A percentile compares a stretch with the other conserved stretches of the same genome.
phyloP scores from a whole-genome alignment of 2,888 invertebrate genomes.

The Drosophila falleni region DNA sequence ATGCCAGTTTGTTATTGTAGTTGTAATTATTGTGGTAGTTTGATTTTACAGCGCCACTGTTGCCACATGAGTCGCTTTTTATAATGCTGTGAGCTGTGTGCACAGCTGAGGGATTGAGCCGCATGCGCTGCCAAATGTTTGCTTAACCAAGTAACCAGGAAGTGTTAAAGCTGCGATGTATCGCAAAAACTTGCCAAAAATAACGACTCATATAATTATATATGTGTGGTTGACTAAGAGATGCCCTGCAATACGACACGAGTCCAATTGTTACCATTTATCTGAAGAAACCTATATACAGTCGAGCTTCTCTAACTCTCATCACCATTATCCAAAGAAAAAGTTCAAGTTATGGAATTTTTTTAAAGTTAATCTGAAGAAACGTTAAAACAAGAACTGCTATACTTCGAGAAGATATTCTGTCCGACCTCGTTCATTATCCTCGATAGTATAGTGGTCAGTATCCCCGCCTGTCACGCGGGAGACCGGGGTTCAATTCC shows the following conservation, averaged over 20 bases:
- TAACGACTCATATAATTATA: neutral
- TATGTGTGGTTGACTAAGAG: neutral
- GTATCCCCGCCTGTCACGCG: no score
- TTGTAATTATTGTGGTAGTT: slow-evolving; percentile 7
- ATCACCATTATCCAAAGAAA: no score
- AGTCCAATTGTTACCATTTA: neutral
- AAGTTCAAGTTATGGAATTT: no score
- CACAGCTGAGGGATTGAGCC: slow-evolving; percentile 58
- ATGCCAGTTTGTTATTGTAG: slow-evolving; percentile 12
- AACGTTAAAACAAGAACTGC: neutral
- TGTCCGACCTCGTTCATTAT: no score
- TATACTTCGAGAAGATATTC: no score
- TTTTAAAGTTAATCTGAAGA: no score
- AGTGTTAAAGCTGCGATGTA: slow-evolving; percentile 31
- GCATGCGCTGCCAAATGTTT: no score
- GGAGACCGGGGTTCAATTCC: no score
- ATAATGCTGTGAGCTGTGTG: slow-evolving; percentile 49
- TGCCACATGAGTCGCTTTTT: slow-evolving; percentile 1
- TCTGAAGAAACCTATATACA: no score
- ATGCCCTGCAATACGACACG: neutral
- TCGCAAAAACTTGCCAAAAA: slow-evolving; percentile 27
- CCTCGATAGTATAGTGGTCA: no score
- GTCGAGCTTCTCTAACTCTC: no score
- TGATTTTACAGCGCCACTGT: slow-evolving; percentile 4
- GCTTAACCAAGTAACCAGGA: slow-evolving; percentile 61